Percentiles rank a stretch among this genome's conserved stretches.
These are phyloP conservation scores for Zeuzera pyrina DNA, from an alignment of 2,888 invertebrate genomes.

Conservation along the genomic window DNA sequence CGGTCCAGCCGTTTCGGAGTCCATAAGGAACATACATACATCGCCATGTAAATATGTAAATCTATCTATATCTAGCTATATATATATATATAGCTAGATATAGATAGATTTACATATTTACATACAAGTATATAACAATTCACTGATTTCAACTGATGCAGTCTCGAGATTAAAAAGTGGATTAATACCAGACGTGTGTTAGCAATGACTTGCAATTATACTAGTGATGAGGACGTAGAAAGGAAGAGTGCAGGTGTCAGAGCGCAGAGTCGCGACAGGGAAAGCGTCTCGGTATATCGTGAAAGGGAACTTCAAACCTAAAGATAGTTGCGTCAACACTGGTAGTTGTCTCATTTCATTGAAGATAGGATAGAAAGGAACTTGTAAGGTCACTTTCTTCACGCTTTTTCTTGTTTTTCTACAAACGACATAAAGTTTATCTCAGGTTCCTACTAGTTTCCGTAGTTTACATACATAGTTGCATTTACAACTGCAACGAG, in stretches of 20 bases:
- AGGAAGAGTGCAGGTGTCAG: slow-evolving; percentile 67
- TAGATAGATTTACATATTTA: too few relatives aligned
- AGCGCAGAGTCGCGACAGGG: slow-evolving; percentile 56
- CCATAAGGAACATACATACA: too few relatives aligned
- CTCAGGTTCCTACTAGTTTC: background rate
- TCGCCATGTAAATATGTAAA: too few relatives aligned
- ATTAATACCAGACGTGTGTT: slow-evolving; percentile 17
- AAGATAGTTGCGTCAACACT: slow-evolving; percentile 40
- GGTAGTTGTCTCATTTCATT: slow-evolving; percentile 40
- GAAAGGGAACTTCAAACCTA: slow-evolving; percentile 64
- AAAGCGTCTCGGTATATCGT: slow-evolving; percentile 59
- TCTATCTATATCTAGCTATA: too few relatives aligned
- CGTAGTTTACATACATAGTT: background rate
- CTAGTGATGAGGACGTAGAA: slow-evolving; percentile 45
- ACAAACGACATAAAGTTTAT: slow-evolving; percentile 11
- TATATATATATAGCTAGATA: too few relatives aligned
- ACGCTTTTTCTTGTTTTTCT: slow-evolving; percentile 43
- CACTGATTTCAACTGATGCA: too few relatives aligned
- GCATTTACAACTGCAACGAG: background rate
- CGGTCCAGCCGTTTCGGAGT: too few relatives aligned
- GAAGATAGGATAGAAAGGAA: slow-evolving; percentile 39
- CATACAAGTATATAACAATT: too few relatives aligned
- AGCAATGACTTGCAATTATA: slow-evolving; percentile 16
- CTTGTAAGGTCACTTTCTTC: slow-evolving; percentile 56
- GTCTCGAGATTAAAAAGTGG: slow-evolving; percentile 1